Evolutionary conservation across 2,113 vertebrate species (phyloP).

Genomic region (Tachuris rubrigastra): DNA sequence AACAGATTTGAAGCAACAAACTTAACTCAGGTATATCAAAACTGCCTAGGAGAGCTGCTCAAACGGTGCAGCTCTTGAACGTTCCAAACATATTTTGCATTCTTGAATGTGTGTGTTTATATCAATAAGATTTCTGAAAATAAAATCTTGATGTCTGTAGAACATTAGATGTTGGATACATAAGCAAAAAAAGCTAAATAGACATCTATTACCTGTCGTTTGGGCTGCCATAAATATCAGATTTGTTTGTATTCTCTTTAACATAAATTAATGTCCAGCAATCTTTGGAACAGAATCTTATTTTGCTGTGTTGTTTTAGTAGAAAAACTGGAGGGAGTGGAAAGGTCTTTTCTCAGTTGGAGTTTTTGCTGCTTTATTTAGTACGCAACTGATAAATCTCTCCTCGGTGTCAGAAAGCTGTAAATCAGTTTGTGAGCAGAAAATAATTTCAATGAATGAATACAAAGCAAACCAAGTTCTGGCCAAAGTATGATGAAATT

Average conservation of each 20-base stretch:
- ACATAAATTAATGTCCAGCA: background rate
- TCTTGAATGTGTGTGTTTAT: background rate
- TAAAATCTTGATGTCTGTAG: background rate
- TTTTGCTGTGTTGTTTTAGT: background rate
- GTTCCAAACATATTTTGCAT: background rate
- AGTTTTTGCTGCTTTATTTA: background rate
- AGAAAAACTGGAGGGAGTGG: background rate
- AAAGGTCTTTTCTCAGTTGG: background rate
- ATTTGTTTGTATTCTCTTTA: background rate
- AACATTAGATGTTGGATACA: background rate
- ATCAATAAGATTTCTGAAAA: background rate
- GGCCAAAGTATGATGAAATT: conserved; percentile 14
- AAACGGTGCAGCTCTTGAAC: background rate
- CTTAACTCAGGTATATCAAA: background rate
- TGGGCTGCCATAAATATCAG: background rate
- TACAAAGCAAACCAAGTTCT: conserved; percentile 15
- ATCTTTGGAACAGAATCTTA: background rate
- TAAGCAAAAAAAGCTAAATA: background rate
- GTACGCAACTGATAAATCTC: background rate
- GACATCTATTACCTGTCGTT: background rate
- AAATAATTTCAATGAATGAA: background rate
- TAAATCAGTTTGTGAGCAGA: background rate
- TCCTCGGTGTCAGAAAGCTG: background rate
- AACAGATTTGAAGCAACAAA: background rate
- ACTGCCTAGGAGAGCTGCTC: background rate